These are phyloP conservation scores for Spialia ferax DNA, from an alignment of 2,888 invertebrate species.

Conservation along the genomic window DNA sequence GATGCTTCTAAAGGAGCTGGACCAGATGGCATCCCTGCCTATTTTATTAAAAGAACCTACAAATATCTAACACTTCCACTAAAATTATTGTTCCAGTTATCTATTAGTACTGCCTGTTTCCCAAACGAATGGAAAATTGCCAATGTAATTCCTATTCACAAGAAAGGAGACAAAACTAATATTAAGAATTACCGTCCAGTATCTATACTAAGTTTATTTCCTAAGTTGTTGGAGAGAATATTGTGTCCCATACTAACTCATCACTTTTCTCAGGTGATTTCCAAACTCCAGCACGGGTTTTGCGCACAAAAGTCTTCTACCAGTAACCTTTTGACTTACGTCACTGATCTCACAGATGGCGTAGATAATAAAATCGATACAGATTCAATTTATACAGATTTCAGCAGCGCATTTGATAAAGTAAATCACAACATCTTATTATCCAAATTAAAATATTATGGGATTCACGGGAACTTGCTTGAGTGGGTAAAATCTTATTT, in stretches of 20 bases:
- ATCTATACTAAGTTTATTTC: not conserved
- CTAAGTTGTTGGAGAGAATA: not conserved
- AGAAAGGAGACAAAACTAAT: not conserved
- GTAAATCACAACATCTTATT: not conserved
- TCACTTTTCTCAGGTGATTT: not conserved
- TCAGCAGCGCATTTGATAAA: not conserved
- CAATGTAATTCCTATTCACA: not conserved
- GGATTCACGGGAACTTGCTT: not conserved
- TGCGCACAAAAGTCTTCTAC: not conserved
- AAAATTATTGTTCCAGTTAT: not conserved
- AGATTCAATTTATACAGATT: constrained; percentile 3
- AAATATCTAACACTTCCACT: not conserved
- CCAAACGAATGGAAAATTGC: not conserved
- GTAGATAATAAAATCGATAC: not conserved
- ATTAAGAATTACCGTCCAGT: not conserved
- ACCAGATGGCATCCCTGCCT: not conserved
- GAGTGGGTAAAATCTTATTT: not conserved
- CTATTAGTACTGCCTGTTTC: not conserved
- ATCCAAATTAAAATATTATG: not conserved
- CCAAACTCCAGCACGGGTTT: not conserved
- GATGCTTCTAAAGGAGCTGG: not conserved
- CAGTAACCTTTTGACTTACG: not conserved
- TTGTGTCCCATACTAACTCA: not conserved
- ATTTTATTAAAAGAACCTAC: not conserved
- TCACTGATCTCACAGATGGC: not conserved